Percentiles rank a stretch among this genome's conserved stretches.
These are phyloP conservation scores for Piprites chloris DNA, from an alignment of 2,113 vertebrate genomes.

Conservation along the genomic window DNA sequence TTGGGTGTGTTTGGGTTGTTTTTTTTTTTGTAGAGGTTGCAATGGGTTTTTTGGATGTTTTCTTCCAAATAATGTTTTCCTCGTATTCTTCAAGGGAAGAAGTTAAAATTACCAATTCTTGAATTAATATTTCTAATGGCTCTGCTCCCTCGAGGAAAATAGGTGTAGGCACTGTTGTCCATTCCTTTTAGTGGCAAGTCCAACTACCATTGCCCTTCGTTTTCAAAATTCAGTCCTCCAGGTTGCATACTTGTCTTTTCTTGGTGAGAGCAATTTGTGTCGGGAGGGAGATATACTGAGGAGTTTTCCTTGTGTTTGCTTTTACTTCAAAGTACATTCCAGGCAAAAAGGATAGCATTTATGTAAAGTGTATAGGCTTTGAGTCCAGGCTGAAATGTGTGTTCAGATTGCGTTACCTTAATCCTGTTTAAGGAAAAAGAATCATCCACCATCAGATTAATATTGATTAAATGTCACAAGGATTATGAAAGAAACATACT, in stretches of 20 bases:
- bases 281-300: not conserved
- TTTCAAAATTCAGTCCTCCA: not conserved
- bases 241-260: not conserved
- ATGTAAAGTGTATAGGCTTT: constrained; percentile 59
- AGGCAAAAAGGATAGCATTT: constrained; percentile 57
- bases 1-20: not conserved
- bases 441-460: constrained; percentile 67
- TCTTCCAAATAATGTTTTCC: not conserved
- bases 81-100: not conserved
- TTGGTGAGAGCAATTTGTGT: not conserved
- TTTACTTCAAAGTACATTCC: constrained; percentile 35
- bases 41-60: not conserved
- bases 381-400: constrained; percentile 52
- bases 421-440: constrained; percentile 67
- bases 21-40: not conserved
- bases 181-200: not conserved
- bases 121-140: not conserved
- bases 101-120: not conserved
- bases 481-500: constrained; percentile 60
- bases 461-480: constrained; percentile 71
- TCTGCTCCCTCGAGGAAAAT: not conserved
- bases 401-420: constrained; percentile 54
- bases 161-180: not conserved
- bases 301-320: constrained; percentile 55
- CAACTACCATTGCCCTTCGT: not conserved